Percentiles rank a stretch among this genome's conserved stretches.
These are phyloP conservation scores for Haemorhous mexicanus DNA, from an alignment of 2,113 vertebrate genomes.

Conservation along the genomic window DNA sequence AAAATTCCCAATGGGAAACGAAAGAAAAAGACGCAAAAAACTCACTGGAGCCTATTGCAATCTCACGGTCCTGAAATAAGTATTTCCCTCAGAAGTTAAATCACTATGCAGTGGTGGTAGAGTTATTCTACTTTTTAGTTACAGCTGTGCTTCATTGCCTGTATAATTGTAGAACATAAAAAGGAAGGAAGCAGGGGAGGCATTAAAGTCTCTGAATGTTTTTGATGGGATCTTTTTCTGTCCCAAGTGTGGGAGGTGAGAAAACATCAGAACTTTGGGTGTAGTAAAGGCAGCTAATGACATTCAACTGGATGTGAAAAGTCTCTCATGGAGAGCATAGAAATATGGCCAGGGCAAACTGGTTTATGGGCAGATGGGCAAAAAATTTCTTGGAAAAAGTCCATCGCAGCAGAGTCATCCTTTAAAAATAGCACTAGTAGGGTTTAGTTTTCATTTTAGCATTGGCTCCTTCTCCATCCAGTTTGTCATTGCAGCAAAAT, in stretches of 20 bases:
- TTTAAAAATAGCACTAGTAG: neutral
- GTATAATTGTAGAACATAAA: conserved; percentile 28
- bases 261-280: conserved; percentile 20
- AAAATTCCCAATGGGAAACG: conserved; percentile 50
- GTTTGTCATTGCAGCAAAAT: neutral
- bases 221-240: conserved; percentile 53
- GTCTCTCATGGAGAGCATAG: neutral
- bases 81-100: conserved; percentile 60
- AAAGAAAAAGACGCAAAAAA: conserved; percentile 51
- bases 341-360: conserved; percentile 8
- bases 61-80: conserved; percentile 52
- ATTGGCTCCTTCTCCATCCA: neutral
- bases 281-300: neutral
- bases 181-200: conserved; percentile 59
- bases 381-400: conserved; percentile 17
- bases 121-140: conserved; percentile 26
- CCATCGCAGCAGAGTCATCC: neutral
- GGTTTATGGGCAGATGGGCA: neutral
- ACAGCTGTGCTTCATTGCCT: conserved; percentile 44
- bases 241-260: conserved; percentile 34
- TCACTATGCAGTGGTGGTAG: neutral
- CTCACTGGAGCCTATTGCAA: conserved; percentile 26
- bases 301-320: conserved; percentile 8
- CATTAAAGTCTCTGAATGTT: conserved; percentile 7
- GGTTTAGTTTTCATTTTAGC: neutral